Evolutionary conservation across 2,113 vertebrate species (phyloP).

Genomic region (Campylomormyrus tamandua): DNA sequence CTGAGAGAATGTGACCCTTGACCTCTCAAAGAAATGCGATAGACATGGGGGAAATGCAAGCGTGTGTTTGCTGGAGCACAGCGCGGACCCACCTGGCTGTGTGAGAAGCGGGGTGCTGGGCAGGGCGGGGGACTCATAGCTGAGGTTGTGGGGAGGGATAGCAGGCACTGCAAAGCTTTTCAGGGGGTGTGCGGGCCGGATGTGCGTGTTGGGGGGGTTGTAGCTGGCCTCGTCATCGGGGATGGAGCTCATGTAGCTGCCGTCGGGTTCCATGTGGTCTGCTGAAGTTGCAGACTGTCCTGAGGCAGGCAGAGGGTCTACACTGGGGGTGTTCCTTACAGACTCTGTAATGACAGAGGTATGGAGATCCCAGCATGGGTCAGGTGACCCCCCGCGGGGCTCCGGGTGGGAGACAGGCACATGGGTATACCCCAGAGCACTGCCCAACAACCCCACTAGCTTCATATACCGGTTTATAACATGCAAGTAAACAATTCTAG

Average conservation of each 20-base stretch:
- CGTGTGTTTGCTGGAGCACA: not conserved
- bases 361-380: not conserved
- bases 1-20: not conserved
- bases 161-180: constrained; percentile 94
- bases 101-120: constrained; percentile 83
- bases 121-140: constrained; percentile 73
- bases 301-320: constrained; percentile 77
- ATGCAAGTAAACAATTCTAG: not conserved
- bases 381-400: not conserved
- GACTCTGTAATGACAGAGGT: constrained; percentile 66
- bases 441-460: not conserved
- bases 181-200: constrained; percentile 83
- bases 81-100: constrained; percentile 70
- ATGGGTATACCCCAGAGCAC: not conserved
- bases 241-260: constrained; percentile 73
- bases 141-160: constrained; percentile 55
- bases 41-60: not conserved
- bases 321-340: constrained; percentile 84
- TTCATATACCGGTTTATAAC: not conserved
- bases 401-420: not conserved
- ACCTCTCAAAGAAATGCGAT: not conserved
- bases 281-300: constrained; percentile 69
- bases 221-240: constrained; percentile 82
- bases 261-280: constrained; percentile 78
- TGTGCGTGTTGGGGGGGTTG: constrained; percentile 72